Percentiles rank a stretch among this genome's conserved stretches.
Evolutionary conservation across 2,888 invertebrate species (phyloP).

Genomic region (Drosophila rubida): DNA sequence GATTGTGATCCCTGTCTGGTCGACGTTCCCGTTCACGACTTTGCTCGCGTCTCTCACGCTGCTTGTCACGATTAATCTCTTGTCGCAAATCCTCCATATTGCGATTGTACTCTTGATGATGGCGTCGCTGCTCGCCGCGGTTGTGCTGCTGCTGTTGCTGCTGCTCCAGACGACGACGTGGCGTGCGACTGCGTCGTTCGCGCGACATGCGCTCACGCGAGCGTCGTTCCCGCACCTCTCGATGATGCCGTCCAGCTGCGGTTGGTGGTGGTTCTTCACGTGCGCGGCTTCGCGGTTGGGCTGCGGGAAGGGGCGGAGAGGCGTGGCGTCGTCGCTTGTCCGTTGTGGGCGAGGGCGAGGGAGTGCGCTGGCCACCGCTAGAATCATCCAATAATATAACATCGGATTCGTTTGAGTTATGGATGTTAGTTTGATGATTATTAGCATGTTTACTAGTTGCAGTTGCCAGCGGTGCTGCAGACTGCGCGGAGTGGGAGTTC

Average conservation of each 20-base stretch:
- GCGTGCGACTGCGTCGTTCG: slow-evolving; percentile 58
- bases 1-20: slow-evolving; percentile 46
- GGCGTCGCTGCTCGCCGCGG: slow-evolving; percentile 83
- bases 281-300: slow-evolving; percentile 39
- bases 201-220: slow-evolving; percentile 29
- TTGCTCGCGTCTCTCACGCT: slow-evolving; percentile 85
- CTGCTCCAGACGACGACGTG: slow-evolving; percentile 59
- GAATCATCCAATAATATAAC: slow-evolving; percentile 89
- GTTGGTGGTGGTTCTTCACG: slow-evolving; percentile 49
- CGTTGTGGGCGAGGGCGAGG: slow-evolving; percentile 82
- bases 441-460: slow-evolving; percentile 85
- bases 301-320: slow-evolving; percentile 39
- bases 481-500: slow-evolving; percentile 46
- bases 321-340: slow-evolving; percentile 72
- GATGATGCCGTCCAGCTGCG: slow-evolving; percentile 37
- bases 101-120: slow-evolving; percentile 83
- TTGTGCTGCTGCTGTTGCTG: slow-evolving; percentile 37
- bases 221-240: slow-evolving; percentile 39
- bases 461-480: slow-evolving; percentile 73
- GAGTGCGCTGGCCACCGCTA: slow-evolving; percentile 87
- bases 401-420: slow-evolving; percentile 85
- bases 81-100: slow-evolving; percentile 84
- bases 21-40: slow-evolving; percentile 84
- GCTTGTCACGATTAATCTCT: slow-evolving; percentile 85
- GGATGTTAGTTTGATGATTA: slow-evolving; percentile 82